Evolutionary conservation across 1,140 invertebrate genomes (phyloP).

Genomic region (Drosophila prosaltans): DNA sequence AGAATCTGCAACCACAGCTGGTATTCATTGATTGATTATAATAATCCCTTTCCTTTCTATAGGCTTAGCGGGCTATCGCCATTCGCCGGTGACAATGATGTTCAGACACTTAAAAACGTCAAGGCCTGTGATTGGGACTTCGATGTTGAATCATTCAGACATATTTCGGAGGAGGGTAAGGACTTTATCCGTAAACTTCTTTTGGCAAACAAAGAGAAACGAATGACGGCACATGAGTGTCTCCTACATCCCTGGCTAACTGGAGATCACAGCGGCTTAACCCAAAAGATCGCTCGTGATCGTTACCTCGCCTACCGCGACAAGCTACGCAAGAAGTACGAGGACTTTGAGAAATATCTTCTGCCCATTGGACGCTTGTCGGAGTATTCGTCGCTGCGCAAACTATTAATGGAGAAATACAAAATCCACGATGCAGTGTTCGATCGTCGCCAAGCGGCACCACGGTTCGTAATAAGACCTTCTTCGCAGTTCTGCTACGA

Average conservation of each 20-base stretch:
- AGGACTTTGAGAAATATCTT: conserved; percentile 95
- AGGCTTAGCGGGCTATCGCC: conserved; percentile 98
- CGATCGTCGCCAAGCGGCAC: conserved; percentile 98
- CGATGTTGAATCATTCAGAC: conserved; percentile 95
- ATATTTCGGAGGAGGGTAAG: conserved; percentile 97
- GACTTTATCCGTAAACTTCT: conserved; percentile 98
- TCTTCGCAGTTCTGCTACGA: conserved; percentile 97
- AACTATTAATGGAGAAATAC: conserved; percentile 97
- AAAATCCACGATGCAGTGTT: conserved; percentile 98
- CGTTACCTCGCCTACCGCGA: conserved; percentile 94
- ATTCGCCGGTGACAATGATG: conserved; percentile 99
- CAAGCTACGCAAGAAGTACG: conserved; percentile 92
- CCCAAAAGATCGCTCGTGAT: conserved; percentile 90
- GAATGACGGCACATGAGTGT: conserved; percentile 99
- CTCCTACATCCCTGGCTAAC: conserved; percentile 97
- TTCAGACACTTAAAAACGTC: conserved; percentile 99
- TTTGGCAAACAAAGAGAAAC: conserved; percentile 97
- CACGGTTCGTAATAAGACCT: conserved; percentile 98
- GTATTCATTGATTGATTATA: not conserved
- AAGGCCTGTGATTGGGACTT: conserved; percentile 99
- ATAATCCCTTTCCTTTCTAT: conserved; percentile 31
- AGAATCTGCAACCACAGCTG: not conserved
- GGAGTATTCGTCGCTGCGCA: conserved; percentile 98
- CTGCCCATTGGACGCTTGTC: conserved; percentile 97
- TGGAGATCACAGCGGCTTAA: conserved; percentile 90